A percentile compares a stretch with the other conserved stretches of the same genome.
Evolutionary conservation across 2,797 vertebrate species (phyloP).

Genomic region (Paramormyrops hopkinsi): DNA sequence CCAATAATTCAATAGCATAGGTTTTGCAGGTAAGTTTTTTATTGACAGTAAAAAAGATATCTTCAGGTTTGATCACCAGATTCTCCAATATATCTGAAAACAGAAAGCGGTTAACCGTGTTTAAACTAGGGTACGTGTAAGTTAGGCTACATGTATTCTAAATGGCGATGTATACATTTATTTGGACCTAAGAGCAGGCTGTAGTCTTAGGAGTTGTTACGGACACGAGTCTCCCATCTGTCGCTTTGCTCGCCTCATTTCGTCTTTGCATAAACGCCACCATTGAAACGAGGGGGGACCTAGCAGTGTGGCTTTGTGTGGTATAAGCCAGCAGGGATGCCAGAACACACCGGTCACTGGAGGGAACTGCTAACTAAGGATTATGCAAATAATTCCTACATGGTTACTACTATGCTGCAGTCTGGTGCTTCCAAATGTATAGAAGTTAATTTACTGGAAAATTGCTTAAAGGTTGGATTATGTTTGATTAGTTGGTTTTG

Average conservation of each 20-base stretch:
- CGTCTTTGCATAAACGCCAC: neutral
- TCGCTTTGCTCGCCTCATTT: neutral
- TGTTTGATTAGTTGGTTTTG: neutral
- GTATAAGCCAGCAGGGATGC: neutral
- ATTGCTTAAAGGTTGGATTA: neutral
- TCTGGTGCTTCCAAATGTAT: neutral
- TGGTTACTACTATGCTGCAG: neutral
- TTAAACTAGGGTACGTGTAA: neutral
- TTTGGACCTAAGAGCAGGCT: neutral
- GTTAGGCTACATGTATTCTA: neutral
- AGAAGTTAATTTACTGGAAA: neutral
- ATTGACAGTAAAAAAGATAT: neutral
- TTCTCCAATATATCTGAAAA: neutral
- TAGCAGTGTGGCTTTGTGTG: neutral
- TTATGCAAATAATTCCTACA: neutral
- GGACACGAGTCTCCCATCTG: neutral
- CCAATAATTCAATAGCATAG: slow-evolving; percentile 35
- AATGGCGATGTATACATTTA: neutral
- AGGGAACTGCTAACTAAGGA: neutral
- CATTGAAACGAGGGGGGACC: neutral
- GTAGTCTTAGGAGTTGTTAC: neutral
- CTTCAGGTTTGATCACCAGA: neutral
- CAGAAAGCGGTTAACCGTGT: neutral
- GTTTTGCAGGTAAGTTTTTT: neutral
- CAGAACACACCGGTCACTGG: neutral